These are phyloP conservation scores for Eupristina koningsbergeri DNA, from an alignment of 1,140 invertebrate genomes.

Conservation along the genomic window DNA sequence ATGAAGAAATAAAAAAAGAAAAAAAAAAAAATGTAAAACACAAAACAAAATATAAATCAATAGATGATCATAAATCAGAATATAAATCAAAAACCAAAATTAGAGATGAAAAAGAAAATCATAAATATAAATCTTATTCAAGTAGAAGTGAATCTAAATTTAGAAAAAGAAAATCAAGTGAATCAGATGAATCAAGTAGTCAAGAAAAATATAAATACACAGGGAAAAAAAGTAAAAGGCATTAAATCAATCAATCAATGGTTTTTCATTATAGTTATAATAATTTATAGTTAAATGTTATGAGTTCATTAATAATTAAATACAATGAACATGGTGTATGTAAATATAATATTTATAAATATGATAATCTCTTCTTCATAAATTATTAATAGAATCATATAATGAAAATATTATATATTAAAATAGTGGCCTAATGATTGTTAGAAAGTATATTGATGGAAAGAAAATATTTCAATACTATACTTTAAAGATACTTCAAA, in stretches of 20 bases:
- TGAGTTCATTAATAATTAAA: no score
- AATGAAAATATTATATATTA: no score
- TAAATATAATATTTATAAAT: no score
- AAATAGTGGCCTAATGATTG: no score
- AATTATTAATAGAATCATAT: no score
- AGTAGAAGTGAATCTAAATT: constrained; percentile 24
- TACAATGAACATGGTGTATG: no score
- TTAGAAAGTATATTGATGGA: no score
- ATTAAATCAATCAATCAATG: constrained; percentile 14
- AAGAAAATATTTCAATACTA: no score
- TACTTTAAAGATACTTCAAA: no score
- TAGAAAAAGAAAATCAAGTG: constrained; percentile 54
- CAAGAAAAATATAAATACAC: constrained; percentile 48
- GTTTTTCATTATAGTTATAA: not conserved
- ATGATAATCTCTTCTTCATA: no score
- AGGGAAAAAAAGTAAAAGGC: constrained; percentile 32
- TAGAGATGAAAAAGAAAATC: constrained; percentile 51
- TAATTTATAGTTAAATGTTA: no score
- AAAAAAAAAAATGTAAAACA: constrained; percentile 52
- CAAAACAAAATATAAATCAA: constrained; percentile 42
- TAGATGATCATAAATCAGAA: constrained; percentile 54
- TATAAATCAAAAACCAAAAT: constrained; percentile 53
- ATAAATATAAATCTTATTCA: constrained; percentile 40
- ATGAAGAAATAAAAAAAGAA: constrained; percentile 53
- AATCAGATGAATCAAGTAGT: constrained; percentile 56